Conservation (phyloP, 2,797 vertebrate genomes). For the Adelosebastes latens region DNA sequence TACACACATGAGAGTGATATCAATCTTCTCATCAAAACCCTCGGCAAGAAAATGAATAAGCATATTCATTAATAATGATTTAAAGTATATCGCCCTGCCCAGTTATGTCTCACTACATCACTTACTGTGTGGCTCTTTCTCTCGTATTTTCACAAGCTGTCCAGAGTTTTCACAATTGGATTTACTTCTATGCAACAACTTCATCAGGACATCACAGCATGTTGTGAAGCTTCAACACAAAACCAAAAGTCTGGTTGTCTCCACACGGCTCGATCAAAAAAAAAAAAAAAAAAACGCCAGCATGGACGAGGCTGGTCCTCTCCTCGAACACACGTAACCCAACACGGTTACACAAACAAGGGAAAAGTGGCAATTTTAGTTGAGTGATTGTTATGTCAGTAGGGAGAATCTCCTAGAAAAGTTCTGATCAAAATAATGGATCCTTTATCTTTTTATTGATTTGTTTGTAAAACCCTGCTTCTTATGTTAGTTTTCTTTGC, state of each 20-base stretch:
- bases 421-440: constrained; percentile 26
- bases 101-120: neutral
- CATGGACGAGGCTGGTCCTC: constrained; percentile 70
- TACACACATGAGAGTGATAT: neutral
- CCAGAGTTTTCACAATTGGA: constrained; percentile 4
- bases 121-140: neutral
- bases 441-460: constrained; percentile 16
- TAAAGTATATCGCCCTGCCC: neutral
- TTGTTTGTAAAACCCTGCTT: neutral
- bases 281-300: neutral
- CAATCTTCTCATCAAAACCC: neutral
- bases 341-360: constrained; percentile 60
- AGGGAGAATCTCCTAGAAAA: constrained; percentile 37
- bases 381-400: constrained; percentile 50
- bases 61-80: neutral
- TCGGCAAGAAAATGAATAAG: neutral
- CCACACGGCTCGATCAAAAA: constrained; percentile 12
- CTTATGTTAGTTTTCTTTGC: constrained; percentile 50
- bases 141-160: neutral
- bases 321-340: constrained; percentile 36
- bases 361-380: constrained; percentile 81
- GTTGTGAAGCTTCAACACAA: neutral
- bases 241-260: constrained; percentile 50
- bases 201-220: neutral
- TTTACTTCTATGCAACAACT: constrained; percentile 61